Evolutionary conservation across 2,797 vertebrate genomes (phyloP).

Genomic region (Florisuga fusca): DNA sequence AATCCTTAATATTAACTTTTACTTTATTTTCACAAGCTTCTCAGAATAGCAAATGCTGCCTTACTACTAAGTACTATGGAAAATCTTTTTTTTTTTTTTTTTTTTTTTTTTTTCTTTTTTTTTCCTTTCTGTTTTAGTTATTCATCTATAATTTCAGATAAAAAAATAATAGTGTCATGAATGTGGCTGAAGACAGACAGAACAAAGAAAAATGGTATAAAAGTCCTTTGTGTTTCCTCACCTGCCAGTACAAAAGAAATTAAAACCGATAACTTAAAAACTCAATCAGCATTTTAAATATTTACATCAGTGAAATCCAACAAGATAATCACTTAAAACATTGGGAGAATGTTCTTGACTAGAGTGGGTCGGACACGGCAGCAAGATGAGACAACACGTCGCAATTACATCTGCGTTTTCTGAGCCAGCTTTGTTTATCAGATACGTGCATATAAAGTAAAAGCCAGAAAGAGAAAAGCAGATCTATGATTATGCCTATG

Average conservation of each 20-base stretch:
- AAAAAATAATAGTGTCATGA: background rate
- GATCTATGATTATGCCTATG: background rate
- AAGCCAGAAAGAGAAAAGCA: constrained; percentile 34
- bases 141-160: background rate
- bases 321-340: constrained; percentile 3
- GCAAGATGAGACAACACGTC: constrained; percentile 8
- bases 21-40: background rate
- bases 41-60: background rate
- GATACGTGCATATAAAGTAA: background rate
- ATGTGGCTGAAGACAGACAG: background rate
- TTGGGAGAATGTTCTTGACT: background rate
- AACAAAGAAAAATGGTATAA: constrained; percentile 16
- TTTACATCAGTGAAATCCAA: background rate
- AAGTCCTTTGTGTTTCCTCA: background rate
- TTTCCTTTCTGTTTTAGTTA: background rate
- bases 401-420: background rate
- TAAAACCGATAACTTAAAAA: constrained; percentile 24
- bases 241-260: constrained; percentile 6
- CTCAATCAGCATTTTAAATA: constrained; percentile 2
- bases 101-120: no score
- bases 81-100: background rate
- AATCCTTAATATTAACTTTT: background rate
- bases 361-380: background rate
- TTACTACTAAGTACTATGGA: background rate
- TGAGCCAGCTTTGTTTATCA: background rate